These are phyloP conservation scores for Drosophila bifasciata DNA, from an alignment of 1,140 invertebrate genomes.

Conservation along the genomic window DNA sequence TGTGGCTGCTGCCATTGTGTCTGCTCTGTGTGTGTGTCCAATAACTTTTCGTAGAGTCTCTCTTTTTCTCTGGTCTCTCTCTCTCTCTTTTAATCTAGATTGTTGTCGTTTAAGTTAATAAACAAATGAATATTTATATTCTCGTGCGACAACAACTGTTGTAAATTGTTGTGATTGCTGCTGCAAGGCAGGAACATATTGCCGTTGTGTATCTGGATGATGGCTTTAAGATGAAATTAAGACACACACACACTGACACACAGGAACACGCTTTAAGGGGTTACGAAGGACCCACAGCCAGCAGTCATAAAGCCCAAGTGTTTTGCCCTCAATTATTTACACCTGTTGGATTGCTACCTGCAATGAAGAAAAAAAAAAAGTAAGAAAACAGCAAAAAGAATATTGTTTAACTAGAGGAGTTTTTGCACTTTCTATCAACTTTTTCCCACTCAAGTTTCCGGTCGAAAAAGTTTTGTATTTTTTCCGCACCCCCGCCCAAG, in stretches of 20 bases:
- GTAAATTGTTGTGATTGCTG: constrained; percentile 13
- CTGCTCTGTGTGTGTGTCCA: not conserved
- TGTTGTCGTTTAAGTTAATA: constrained; percentile 11
- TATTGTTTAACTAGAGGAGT: constrained; percentile 38
- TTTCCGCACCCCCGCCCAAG: not conserved
- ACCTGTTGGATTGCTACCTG: constrained; percentile 49
- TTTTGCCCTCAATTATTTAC: constrained; percentile 48
- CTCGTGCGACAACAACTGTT: constrained; percentile 22
- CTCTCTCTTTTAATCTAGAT: not conserved
- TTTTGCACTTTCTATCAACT: constrained; percentile 46
- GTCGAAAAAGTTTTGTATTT: constrained; percentile 36
- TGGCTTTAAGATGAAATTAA: constrained; percentile 13
- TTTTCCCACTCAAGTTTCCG: constrained; percentile 39
- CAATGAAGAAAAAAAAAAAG: constrained; percentile 34
- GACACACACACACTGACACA: constrained; percentile 9
- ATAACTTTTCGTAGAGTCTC: not conserved
- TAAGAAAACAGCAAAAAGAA: constrained; percentile 32
- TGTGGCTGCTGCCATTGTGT: constrained; percentile 55
- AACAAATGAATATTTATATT: constrained; percentile 27
- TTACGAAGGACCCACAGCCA: not conserved
- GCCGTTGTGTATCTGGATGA: constrained; percentile 1
- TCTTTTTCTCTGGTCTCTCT: not conserved
- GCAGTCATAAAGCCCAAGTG: constrained; percentile 36
- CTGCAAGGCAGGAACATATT: constrained; percentile 22
- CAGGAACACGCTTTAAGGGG: not conserved